Conservation (phyloP, 1,140 invertebrate species). For the Hycleus phaleratus region DNA sequence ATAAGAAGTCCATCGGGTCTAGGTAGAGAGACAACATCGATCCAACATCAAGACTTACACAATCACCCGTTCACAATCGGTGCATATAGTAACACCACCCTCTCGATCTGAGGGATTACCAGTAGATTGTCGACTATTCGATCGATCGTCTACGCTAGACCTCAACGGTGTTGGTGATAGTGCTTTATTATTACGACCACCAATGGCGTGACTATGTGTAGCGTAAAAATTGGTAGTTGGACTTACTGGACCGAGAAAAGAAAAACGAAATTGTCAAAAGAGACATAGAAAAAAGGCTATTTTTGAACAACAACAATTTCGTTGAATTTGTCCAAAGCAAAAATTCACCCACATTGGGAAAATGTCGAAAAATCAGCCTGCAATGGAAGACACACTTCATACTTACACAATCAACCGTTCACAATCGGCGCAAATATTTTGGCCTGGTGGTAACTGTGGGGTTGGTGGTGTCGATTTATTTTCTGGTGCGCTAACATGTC, state of each 20-base stretch:
- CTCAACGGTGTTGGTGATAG: constrained; percentile 20
- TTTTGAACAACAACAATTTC: too few species aligned
- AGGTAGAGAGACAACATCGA: constrained; percentile 18
- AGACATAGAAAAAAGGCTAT: background rate
- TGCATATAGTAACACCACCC: constrained; percentile 54
- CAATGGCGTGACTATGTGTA: constrained; percentile 54
- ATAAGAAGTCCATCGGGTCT: too few species aligned
- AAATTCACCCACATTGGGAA: background rate
- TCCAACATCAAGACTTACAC: constrained; percentile 59
- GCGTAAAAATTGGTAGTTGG: constrained; percentile 52
- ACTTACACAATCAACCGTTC: constrained; percentile 92
- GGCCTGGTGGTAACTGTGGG: constrained; percentile 67
- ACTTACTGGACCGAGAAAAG: constrained; percentile 26
- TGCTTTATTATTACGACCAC: constrained; percentile 46
- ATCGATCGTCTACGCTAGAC: constrained; percentile 31
- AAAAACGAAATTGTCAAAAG: constrained; percentile 12
- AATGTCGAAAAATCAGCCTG: background rate
- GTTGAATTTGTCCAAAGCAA: background rate
- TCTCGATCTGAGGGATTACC: constrained; percentile 31
- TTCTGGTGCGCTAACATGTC: constrained; percentile 62
- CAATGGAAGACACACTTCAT: constrained; percentile 15
- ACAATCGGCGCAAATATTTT: constrained; percentile 89
- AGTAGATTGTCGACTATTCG: constrained; percentile 35
- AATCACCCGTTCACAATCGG: constrained; percentile 64
- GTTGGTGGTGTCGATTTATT: constrained; percentile 48